Conservation (phyloP, 2,797 vertebrate genomes). For the Aeoliscus strigatus region DNA sequence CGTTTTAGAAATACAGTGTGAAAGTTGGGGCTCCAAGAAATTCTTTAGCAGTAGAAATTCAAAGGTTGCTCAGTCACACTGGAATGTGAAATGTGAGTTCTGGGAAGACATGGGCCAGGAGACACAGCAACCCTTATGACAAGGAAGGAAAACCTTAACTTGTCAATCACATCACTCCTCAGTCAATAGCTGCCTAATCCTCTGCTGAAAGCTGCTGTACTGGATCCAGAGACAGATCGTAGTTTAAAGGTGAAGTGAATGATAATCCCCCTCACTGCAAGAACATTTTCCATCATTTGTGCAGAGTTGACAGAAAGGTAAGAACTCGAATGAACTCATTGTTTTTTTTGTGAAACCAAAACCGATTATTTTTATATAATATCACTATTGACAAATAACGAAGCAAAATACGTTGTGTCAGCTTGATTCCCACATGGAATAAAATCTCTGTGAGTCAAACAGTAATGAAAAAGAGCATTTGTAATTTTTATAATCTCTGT, state of each 20-base stretch:
- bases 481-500: no score
- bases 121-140: slow-evolving; percentile 48
- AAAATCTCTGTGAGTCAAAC: no score
- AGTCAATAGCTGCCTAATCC: slow-evolving; percentile 67
- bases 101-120: slow-evolving; percentile 43
- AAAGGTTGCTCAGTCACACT: slow-evolving; percentile 45
- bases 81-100: slow-evolving; percentile 62
- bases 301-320: slow-evolving; percentile 55
- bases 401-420: no score
- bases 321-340: slow-evolving; percentile 35
- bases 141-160: slow-evolving; percentile 48
- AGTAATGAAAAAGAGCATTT: no score
- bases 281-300: slow-evolving; percentile 25
- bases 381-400: no score
- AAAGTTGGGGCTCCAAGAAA: slow-evolving; percentile 23
- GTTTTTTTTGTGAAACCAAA: no score
- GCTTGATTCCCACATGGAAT: no score
- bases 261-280: slow-evolving; percentile 15
- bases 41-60: slow-evolving; percentile 32
- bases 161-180: slow-evolving; percentile 67
- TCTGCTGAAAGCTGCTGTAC: slow-evolving; percentile 55
- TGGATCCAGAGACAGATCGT: slow-evolving; percentile 29
- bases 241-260: slow-evolving; percentile 51
- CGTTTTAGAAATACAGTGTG: slow-evolving; percentile 24
- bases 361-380: no score